Percentiles rank a stretch among this genome's conserved stretches.
Evolutionary conservation across 2,888 invertebrate species (phyloP).

Genomic region (Cosmia pyralina): DNA sequence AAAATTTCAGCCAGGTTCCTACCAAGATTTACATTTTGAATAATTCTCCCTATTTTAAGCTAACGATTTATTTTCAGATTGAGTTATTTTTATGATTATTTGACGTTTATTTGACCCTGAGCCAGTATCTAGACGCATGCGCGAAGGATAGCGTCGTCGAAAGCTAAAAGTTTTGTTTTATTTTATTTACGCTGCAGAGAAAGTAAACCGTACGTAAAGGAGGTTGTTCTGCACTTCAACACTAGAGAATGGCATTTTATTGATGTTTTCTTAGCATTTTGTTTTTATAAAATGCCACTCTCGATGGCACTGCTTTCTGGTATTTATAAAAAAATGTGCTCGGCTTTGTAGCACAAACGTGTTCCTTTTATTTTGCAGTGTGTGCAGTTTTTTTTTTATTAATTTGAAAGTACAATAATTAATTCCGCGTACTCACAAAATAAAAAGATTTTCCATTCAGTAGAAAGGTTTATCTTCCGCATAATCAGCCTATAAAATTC

Average conservation of each 20-base stretch:
- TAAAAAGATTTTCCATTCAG: not conserved
- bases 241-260: constrained; percentile 78
- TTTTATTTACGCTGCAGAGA: constrained; percentile 84
- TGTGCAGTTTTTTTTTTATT: not conserved
- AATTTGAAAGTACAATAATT: not conserved
- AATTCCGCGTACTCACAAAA: not conserved
- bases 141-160: constrained; percentile 67
- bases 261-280: constrained; percentile 47
- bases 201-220: constrained; percentile 87
- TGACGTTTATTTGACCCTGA: constrained; percentile 65
- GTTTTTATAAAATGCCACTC: constrained; percentile 66
- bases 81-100: constrained; percentile 70
- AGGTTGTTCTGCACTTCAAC: constrained; percentile 45
- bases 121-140: constrained; percentile 76
- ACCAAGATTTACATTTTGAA: not conserved
- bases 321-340: not conserved
- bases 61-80: constrained; percentile 79
- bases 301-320: constrained; percentile 56
- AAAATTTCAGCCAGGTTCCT: constrained; percentile 17
- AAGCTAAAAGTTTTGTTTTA: constrained; percentile 71
- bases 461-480: not conserved
- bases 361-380: not conserved
- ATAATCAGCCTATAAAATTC: no score
- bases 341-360: constrained; percentile 4
- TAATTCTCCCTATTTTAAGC: constrained; percentile 55